phyloP scores from a whole-genome alignment of 2,797 vertebrate species.

The Falco novaeseelandiae region DNA sequence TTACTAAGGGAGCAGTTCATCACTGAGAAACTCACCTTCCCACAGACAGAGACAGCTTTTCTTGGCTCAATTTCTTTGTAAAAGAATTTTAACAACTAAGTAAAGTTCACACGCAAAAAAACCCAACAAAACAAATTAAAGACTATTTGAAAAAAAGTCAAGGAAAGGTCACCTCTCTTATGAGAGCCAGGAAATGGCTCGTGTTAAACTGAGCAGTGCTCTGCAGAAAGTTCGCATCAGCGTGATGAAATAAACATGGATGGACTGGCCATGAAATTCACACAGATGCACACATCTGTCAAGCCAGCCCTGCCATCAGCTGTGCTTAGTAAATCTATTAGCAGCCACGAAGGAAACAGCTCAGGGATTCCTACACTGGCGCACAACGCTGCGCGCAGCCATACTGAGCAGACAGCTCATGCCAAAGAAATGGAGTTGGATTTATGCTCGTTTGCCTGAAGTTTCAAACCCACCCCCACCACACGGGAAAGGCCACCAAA shows the following conservation, averaged over 20 bases:
- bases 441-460: background rate
- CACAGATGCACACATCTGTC: background rate
- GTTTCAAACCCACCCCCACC: background rate
- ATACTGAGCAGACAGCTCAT: background rate
- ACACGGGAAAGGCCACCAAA: background rate
- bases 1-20: background rate
- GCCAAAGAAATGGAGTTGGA: background rate
- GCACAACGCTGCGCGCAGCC: background rate
- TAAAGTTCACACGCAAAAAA: background rate
- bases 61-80: background rate
- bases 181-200: background rate
- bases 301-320: background rate
- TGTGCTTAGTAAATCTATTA: background rate
- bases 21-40: background rate
- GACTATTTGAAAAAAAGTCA: background rate
- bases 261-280: background rate
- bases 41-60: background rate
- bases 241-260: background rate
- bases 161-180: background rate
- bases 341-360: background rate
- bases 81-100: background rate
- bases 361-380: background rate
- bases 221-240: background rate
- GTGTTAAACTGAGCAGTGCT: background rate
- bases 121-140: background rate